These are phyloP conservation scores for Drosophila borealis DNA, from an alignment of 2,888 invertebrate species.

Conservation along the genomic window DNA sequence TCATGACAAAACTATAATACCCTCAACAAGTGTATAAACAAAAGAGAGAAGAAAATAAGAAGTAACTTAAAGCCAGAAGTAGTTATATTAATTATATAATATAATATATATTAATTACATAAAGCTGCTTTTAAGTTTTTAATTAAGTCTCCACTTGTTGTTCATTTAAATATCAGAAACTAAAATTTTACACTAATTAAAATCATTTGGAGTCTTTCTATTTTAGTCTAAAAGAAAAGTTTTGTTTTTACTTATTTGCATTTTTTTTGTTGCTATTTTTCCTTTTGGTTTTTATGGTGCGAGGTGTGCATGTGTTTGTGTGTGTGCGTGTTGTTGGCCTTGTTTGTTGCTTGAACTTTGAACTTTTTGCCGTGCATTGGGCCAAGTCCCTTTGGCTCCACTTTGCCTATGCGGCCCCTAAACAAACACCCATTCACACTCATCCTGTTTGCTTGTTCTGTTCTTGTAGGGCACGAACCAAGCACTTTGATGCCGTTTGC, in stretches of 20 bases:
- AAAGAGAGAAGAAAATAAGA: too few relatives aligned
- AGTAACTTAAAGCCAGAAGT: too few relatives aligned
- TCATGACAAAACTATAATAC: too few relatives aligned
- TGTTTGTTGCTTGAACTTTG: conserved; percentile 66
- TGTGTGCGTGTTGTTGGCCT: conserved; percentile 14
- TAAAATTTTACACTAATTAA: too few relatives aligned
- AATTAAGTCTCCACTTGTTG: too few relatives aligned
- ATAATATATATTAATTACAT: too few relatives aligned
- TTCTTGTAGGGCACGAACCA: conserved; percentile 27
- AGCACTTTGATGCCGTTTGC: conserved; percentile 32
- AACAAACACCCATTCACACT: conserved; percentile 16
- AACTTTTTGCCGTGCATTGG: conserved; percentile 59
- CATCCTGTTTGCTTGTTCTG: conserved; percentile 12
- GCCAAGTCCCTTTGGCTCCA: conserved; percentile 37
- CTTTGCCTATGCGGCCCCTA: conserved; percentile 40
- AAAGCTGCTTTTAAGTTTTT: too few relatives aligned
- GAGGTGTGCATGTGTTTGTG: neutral
- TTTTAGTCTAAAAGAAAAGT: neutral
- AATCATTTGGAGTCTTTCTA: too few relatives aligned
- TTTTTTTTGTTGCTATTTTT: conserved; percentile 1
- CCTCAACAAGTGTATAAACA: too few relatives aligned
- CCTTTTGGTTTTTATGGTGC: neutral
- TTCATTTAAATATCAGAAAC: too few relatives aligned
- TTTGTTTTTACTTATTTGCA: conserved; percentile 11
- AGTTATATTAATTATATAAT: too few relatives aligned